phyloP scores from a whole-genome alignment of 2,797 vertebrate genomes.

The Helarctos malayanus region DNA sequence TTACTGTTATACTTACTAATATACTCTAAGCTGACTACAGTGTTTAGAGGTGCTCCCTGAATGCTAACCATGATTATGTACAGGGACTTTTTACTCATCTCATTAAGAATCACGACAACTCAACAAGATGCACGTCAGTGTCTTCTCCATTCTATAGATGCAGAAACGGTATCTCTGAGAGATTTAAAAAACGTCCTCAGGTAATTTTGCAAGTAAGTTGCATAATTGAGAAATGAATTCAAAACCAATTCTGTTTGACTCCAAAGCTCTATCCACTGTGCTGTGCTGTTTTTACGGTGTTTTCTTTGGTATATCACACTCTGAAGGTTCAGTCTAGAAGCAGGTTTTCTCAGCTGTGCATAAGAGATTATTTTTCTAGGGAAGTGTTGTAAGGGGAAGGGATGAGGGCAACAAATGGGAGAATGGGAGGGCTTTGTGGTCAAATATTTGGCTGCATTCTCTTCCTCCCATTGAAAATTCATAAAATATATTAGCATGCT shows the following conservation, averaged over 20 bases:
- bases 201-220: slow-evolving; percentile 1
- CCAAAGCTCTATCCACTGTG: neutral
- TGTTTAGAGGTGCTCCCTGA: neutral
- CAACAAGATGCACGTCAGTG: neutral
- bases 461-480: neutral
- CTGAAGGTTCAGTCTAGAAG: neutral
- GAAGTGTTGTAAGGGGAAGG: neutral
- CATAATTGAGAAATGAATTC: neutral
- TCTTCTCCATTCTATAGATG: neutral
- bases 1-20: neutral
- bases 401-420: neutral
- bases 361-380: neutral
- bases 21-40: neutral
- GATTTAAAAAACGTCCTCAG: neutral
- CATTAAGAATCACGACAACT: neutral
- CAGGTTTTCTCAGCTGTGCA: neutral
- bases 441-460: neutral
- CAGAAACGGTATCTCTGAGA: neutral
- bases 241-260: neutral
- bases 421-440: neutral
- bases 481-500: neutral
- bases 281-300: neutral
- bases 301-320: neutral
- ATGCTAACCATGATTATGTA: neutral
- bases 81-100: neutral